Percentiles rank a stretch among this genome's conserved stretches.
These are phyloP conservation scores for Rhimphoctona megacephalus DNA, from an alignment of 2,888 invertebrate genomes.

Conservation along the genomic window DNA sequence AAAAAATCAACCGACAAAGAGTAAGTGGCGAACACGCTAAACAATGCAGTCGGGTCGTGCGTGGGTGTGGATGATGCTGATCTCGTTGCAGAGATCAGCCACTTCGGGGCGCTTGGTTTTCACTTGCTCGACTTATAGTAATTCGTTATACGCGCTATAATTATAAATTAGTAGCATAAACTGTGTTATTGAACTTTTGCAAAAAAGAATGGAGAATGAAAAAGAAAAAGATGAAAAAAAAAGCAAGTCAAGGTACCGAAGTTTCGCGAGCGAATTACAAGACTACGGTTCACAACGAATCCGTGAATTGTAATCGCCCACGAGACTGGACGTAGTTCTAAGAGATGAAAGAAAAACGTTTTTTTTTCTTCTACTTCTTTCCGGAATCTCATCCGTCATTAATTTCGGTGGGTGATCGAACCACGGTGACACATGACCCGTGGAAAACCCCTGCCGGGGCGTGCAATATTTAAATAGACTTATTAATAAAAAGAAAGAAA, in stretches of 20 bases:
- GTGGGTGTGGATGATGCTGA: conserved; percentile 54
- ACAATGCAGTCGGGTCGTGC: conserved; percentile 49
- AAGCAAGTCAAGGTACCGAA: conserved; percentile 29
- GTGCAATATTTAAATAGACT: conserved; percentile 84
- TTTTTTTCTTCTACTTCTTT: conserved; percentile 61
- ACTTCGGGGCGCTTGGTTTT: conserved; percentile 65
- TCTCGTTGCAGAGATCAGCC: conserved; percentile 64
- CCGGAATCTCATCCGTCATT: conserved; percentile 66
- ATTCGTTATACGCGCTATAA: conserved; percentile 56
- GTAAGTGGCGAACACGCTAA: conserved; percentile 45
- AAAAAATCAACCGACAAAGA: conserved; percentile 10
- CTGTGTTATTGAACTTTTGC: conserved; percentile 65
- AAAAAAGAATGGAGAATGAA: conserved; percentile 4
- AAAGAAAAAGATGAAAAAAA: conserved; percentile 29
- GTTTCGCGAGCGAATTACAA: conserved; percentile 52
- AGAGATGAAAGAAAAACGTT: conserved; percentile 10
- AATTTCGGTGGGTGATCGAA: conserved; percentile 66
- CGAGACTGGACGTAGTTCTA: conserved; percentile 33
- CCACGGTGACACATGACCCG: conserved; percentile 47
- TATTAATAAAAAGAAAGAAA: conserved; percentile 69
- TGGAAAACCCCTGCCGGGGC: conserved; percentile 81
- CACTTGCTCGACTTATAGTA: conserved; percentile 51
- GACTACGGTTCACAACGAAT: conserved; percentile 13
- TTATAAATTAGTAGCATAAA: conserved; percentile 64
- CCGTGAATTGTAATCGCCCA: conserved; percentile 31